Base-by-base conservation (phyloP, 2,797 vertebrate species). In the Meriones psammophilus region DNA sequence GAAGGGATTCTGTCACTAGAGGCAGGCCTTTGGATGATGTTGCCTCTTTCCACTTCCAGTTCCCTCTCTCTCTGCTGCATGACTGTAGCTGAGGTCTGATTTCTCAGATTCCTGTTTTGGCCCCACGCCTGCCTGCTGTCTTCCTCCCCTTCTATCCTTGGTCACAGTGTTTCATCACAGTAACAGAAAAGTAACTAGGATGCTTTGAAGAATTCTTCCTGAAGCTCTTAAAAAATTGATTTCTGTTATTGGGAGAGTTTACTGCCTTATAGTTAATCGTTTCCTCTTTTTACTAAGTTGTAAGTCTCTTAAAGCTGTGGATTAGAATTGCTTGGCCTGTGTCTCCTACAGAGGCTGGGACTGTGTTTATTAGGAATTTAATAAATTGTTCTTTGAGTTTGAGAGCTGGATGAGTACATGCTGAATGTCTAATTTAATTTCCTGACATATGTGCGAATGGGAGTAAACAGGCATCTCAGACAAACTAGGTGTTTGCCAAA, bases 281-380 rank as follows among this genome's bases (percentile, higher is more conserved):
- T 56, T 73, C 36, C 13, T 88, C 80, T 74, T 94, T 97, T 91
- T 58, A 18, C 2, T 94, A 60, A 56, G 54, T 74, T 66, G 58
- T 83, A 91, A 88, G 66, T 58, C 14, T 92, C 58, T 73, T 60
- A n/a, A 89, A 56, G 26, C 33, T 58, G 28, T 50, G 28, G 8
- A 73, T 94, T 83, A 90, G 62, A 81, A 71, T 91, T n/a, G 36
- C 30, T 42, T 33, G 54, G 15, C 15, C 54, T 66, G 4, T 81
- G 30, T 88, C 3, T 78, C 39, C 33, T 77, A 74, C 24, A 76
- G 56, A 94, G 36, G 58, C 66, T 81, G 46, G 28, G 42, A 46
- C 28, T 69, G 56, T 5, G 4, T 69, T 69, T 69, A 69, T 87
- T 88, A 91, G 33, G 36, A 78, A 77, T 92, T 83, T 46, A 88